Evolutionary conservation across 2,113 vertebrate genomes (phyloP).

Genomic region (Potamarius usumacintae): DNA sequence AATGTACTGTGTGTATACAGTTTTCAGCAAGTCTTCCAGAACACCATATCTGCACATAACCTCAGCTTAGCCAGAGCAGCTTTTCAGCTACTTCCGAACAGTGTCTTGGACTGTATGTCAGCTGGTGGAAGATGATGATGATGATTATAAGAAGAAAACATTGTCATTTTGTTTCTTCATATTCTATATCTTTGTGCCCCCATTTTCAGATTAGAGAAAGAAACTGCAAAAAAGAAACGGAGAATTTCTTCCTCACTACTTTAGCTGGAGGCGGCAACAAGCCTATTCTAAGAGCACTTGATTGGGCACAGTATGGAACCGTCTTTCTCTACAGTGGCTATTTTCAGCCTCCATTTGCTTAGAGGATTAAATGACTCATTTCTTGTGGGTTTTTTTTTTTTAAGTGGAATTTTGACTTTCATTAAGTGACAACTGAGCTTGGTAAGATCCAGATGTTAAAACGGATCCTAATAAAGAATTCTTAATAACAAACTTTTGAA

Average conservation of each 20-base stretch:
- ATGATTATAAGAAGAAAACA: neutral
- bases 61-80: neutral
- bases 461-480: neutral
- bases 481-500: neutral
- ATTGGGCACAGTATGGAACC: conserved; percentile 35
- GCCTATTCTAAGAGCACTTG: conserved; percentile 17
- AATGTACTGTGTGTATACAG: neutral
- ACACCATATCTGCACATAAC: neutral
- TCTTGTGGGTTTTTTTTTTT: conserved; percentile 1
- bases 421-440: neutral
- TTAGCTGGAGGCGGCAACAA: conserved; percentile 28
- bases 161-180: too few species aligned
- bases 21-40: neutral
- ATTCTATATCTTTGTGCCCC: neutral
- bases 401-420: neutral
- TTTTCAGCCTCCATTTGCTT: conserved; percentile 34
- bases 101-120: neutral
- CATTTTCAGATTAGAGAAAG: neutral
- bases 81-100: neutral
- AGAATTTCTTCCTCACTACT: neutral
- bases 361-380: conserved; percentile 46
- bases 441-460: neutral
- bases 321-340: conserved; percentile 27
- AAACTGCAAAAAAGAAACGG: neutral
- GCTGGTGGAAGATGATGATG: neutral